A percentile compares a stretch with the other conserved stretches of the same genome.
Conservation (phyloP, 1,140 invertebrate genomes). For the Zaprionus lachaisei region DNA sequence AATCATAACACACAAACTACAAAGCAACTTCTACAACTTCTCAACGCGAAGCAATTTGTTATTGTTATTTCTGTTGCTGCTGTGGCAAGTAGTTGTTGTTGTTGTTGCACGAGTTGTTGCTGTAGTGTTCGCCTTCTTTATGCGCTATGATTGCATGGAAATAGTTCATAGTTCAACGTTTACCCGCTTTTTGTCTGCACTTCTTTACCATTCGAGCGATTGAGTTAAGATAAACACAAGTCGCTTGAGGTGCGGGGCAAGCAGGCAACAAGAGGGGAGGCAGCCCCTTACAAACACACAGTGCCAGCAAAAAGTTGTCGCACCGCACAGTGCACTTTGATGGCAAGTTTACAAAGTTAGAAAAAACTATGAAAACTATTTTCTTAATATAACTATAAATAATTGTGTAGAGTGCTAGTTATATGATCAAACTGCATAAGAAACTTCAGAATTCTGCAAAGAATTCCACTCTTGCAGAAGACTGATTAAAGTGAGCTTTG, state of each 20-base stretch:
- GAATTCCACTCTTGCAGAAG: no score
- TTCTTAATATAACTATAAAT: background rate
- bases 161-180: constrained; percentile 61
- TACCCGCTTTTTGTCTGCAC: constrained; percentile 34
- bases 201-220: constrained; percentile 24
- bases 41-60: constrained; percentile 39
- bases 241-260: background rate
- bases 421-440: background rate
- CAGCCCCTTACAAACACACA: background rate
- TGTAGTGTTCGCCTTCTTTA: constrained; percentile 23
- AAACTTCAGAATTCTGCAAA: no score
- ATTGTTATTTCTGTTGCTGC: constrained; percentile 13
- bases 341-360: background rate
- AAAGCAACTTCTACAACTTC: constrained; percentile 25
- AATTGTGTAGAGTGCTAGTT: background rate
- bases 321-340: background rate
- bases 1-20: constrained; percentile 55
- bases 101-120: constrained; percentile 1
- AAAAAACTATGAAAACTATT: constrained; percentile 1
- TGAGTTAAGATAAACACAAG: constrained; percentile 49
- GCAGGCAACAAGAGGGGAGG: background rate
- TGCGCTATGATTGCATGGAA: constrained; percentile 56
- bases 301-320: constrained; percentile 27
- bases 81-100: background rate
- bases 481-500: no score